A percentile compares a stretch with the other conserved stretches of the same genome.
These are phyloP conservation scores for Bombus superbus DNA, from an alignment of 1,140 invertebrate genomes.

Conservation along the genomic window DNA sequence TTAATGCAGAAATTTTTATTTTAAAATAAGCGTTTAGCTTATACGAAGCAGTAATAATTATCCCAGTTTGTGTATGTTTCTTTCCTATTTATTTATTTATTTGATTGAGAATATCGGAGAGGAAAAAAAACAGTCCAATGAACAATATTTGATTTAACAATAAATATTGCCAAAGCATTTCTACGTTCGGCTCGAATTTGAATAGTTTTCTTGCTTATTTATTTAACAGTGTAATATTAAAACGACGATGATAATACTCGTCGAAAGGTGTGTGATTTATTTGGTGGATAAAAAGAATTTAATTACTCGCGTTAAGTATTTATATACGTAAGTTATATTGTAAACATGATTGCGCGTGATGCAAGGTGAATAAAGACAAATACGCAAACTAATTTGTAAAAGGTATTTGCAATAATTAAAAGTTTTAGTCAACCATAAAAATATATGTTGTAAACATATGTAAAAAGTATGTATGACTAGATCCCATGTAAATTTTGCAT, in stretches of 20 bases:
- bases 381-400: conserved; percentile 12
- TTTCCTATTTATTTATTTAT: not conserved
- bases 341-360: not conserved
- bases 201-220: conserved; percentile 3
- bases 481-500: not conserved
- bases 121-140: not conserved
- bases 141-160: not conserved
- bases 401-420: conserved; percentile 34
- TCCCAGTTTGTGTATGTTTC: not conserved
- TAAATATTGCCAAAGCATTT: not conserved
- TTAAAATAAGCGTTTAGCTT: not conserved
- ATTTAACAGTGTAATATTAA: conserved; percentile 20
- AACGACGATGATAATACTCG: not conserved
- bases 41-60: not conserved
- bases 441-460: not conserved
- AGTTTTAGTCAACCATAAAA: not conserved
- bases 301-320: not conserved
- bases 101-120: not conserved
- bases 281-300: conserved; percentile 2
- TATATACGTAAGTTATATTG: conserved; percentile 9
- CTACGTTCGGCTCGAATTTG: not conserved
- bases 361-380: not conserved
- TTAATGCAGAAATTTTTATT: not conserved
- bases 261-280: conserved; percentile 4
- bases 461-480: not conserved